Evolutionary conservation across 2,888 invertebrate genomes (phyloP).

Genomic region (Dynastes grantii): DNA sequence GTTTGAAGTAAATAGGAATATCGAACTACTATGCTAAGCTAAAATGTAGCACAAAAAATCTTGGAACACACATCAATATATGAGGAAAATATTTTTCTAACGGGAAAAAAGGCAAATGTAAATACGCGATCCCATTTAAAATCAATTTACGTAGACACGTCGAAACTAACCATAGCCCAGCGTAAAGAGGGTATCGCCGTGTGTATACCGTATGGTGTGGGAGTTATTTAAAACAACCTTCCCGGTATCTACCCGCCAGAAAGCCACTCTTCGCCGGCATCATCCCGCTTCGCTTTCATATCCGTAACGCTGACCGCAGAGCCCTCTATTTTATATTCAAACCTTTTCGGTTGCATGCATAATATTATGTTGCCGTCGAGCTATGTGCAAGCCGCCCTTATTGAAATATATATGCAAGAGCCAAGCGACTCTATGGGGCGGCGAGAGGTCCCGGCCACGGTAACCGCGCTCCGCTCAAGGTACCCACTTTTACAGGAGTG

Average conservation of each 20-base stretch:
- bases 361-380: constrained; percentile 49
- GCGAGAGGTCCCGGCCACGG: constrained; percentile 21
- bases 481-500: constrained; percentile 53
- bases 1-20: too few species aligned
- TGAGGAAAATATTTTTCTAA: too few species aligned
- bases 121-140: constrained; percentile 37
- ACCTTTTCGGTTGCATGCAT: constrained; percentile 59
- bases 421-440: background rate
- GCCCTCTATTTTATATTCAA: constrained; percentile 58
- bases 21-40: too few species aligned
- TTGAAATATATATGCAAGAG: constrained; percentile 55
- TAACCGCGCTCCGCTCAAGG: constrained; percentile 11
- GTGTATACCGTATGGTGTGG: constrained; percentile 2
- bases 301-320: constrained; percentile 55
- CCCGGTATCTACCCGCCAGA: background rate
- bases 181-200: background rate
- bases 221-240: constrained; percentile 49
- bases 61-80: too few species aligned
- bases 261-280: constrained; percentile 2
- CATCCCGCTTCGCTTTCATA: constrained; percentile 47
- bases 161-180: constrained; percentile 32
- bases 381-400: constrained; percentile 56
- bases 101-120: background rate
- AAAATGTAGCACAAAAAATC: too few species aligned
- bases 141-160: constrained; percentile 39